A percentile compares a stretch with the other conserved stretches of the same genome.
These are phyloP conservation scores for Mactra quadrangularis DNA, from an alignment of 1,140 invertebrate species.

Conservation along the genomic window DNA sequence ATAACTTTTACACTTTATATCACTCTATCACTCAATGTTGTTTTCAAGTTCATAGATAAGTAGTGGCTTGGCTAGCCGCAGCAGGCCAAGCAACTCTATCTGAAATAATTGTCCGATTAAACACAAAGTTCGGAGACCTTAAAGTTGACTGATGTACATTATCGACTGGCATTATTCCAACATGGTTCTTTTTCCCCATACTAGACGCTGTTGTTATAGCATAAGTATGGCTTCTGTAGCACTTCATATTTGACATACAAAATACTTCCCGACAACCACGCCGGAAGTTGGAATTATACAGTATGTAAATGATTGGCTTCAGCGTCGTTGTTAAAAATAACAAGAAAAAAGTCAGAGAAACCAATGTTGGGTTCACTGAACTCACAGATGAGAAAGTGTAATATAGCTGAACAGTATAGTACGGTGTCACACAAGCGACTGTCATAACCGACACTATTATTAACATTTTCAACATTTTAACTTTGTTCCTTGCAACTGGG, in stretches of 20 bases:
- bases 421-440: conserved; percentile 61
- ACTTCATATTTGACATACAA: conserved; percentile 79
- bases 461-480: conserved; percentile 79
- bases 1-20: too few species aligned
- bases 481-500: conserved; percentile 76
- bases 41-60: conserved; percentile 38
- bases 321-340: conserved; percentile 54
- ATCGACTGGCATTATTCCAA: conserved; percentile 65
- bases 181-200: conserved; percentile 76
- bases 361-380: conserved; percentile 57
- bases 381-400: conserved; percentile 45
- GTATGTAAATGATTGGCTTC: conserved; percentile 75
- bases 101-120: conserved; percentile 62
- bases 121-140: conserved; percentile 43
- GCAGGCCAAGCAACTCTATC: conserved; percentile 70
- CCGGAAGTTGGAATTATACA: conserved; percentile 78
- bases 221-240: conserved; percentile 77
- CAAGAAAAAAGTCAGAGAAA: conserved; percentile 62
- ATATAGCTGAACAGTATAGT: conserved; percentile 67
- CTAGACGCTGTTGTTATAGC: conserved; percentile 74
- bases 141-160: background rate
- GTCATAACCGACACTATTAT: conserved; percentile 65
- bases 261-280: conserved; percentile 77
- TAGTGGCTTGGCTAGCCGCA: conserved; percentile 26
- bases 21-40: too few species aligned